A percentile compares a stretch with the other conserved stretches of the same genome.
Evolutionary conservation across 2,888 invertebrate species (phyloP).

Genomic region (Furcula furcula): DNA sequence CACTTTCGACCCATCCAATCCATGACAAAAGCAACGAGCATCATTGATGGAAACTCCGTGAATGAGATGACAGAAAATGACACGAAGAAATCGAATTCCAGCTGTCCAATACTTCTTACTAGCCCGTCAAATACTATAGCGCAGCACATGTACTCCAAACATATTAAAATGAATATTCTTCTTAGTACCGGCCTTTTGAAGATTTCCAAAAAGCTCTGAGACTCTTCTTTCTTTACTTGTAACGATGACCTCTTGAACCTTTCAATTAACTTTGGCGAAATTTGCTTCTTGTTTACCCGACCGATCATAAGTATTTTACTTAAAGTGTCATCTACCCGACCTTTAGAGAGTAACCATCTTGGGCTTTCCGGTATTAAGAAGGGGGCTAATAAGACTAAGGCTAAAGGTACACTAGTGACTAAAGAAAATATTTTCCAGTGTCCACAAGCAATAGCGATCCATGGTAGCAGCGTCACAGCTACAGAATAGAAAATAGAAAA

Average conservation of each 20-base stretch:
- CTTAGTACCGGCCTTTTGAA: constrained; percentile 47
- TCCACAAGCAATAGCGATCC: constrained; percentile 48
- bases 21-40: constrained; percentile 48
- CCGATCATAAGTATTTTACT: constrained; percentile 46
- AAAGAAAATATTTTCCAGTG: constrained; percentile 55
- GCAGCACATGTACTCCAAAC: constrained; percentile 50
- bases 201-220: constrained; percentile 40
- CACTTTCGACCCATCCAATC: constrained; percentile 55
- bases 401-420: constrained; percentile 52
- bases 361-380: constrained; percentile 56
- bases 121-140: constrained; percentile 50
- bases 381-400: constrained; percentile 42
- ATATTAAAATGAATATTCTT: constrained; percentile 43
- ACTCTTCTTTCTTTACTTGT: constrained; percentile 32
- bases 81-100: constrained; percentile 54
- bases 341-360: constrained; percentile 54
- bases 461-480: constrained; percentile 44
- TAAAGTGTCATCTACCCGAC: constrained; percentile 50
- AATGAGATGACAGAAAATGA: constrained; percentile 55
- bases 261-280: constrained; percentile 46
- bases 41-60: constrained; percentile 53
- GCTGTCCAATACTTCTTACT: constrained; percentile 46
- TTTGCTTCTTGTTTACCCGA: constrained; percentile 47
- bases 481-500: constrained; percentile 52
- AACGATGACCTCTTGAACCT: constrained; percentile 39